Evolutionary conservation across 2,113 vertebrate species (phyloP), one percentile per base, ranked within the genome.

Genomic region (Collichthys lucidus): DNA sequence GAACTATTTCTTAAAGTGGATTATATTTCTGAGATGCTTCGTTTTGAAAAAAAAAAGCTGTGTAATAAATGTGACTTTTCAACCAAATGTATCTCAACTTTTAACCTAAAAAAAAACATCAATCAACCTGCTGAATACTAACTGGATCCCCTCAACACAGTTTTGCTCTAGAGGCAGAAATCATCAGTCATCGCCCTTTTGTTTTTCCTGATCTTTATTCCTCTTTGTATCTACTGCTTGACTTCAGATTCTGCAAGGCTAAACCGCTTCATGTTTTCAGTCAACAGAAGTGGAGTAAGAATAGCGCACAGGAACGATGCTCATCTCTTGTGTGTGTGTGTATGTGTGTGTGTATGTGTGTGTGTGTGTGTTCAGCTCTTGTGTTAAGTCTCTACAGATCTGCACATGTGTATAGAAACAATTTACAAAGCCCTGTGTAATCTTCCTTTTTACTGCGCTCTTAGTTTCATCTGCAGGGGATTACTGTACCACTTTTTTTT

Each of bases 391-490:
- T 78, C 79, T 90, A 46, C 88, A 92, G 88, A 93, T 90, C 83
- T 82, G 82, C 84, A 89, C 86, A 89, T 88, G 73, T 86, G 85
- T 88, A 91, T 82, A 91, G 91, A 89, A 94, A 86, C 83, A 79
- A 57, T 89, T 92, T 83, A 85, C 93, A 94, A 94, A 94, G 90
- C 92, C 80, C 29, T 86, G 85, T 88, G 92, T 94, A 94, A 94
- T 94, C 94, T 94, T 89, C 84, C 87, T 84, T 88, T 92, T 82
- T 64, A 62, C 86, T 67, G 81, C 80, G 74, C 82, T 88, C 89
- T 75, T 79, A 56, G 88, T 86, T 90, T 92, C 82, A 62, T 87
- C 88, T 80, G 83, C 65, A 57, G 85, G 82, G 93, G 94, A 94
- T 95, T 93, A 94, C 92, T 91, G 93, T 93, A 92, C 80, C 80